A percentile compares a stretch with the other conserved stretches of the same genome.
These are phyloP conservation scores for Eciton burchellii DNA, from an alignment of 1,140 invertebrate genomes.

Conservation along the genomic window DNA sequence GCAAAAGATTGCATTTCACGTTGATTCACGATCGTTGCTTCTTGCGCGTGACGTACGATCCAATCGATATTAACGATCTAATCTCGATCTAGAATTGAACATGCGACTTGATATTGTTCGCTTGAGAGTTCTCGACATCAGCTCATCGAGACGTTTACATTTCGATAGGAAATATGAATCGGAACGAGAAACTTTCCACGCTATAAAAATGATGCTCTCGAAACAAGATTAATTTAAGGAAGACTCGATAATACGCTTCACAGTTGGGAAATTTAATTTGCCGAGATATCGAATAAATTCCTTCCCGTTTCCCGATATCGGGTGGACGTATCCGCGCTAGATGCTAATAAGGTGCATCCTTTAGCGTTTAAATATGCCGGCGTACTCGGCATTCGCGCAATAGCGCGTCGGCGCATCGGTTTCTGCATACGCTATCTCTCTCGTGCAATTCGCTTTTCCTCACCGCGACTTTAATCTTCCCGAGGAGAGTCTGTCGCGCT, in stretches of 20 bases:
- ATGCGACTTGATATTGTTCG: background rate
- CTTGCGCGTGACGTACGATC: background rate
- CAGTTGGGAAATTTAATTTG: background rate
- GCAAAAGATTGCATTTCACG: slow-evolving; percentile 39
- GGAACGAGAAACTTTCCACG: background rate
- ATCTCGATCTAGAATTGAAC: background rate
- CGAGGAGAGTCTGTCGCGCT: slow-evolving; percentile 1
- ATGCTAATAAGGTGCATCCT: background rate
- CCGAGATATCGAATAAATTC: background rate
- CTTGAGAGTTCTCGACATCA: background rate
- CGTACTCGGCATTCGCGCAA: background rate
- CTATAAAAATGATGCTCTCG: background rate
- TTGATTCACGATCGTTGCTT: slow-evolving; percentile 16
- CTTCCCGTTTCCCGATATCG: background rate
- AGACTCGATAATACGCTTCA: background rate
- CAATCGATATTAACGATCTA: background rate
- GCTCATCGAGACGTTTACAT: background rate
- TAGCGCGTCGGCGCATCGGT: background rate
- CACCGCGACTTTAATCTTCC: slow-evolving; percentile 54
- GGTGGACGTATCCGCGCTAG: background rate
- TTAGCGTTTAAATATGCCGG: background rate
- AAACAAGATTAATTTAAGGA: slow-evolving; percentile 3
- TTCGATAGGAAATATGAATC: background rate
- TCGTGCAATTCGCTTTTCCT: slow-evolving; percentile 53
- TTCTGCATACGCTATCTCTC: background rate